Conservation (phyloP, 1,140 invertebrate genomes). For the Matsumurasca onukii region DNA sequence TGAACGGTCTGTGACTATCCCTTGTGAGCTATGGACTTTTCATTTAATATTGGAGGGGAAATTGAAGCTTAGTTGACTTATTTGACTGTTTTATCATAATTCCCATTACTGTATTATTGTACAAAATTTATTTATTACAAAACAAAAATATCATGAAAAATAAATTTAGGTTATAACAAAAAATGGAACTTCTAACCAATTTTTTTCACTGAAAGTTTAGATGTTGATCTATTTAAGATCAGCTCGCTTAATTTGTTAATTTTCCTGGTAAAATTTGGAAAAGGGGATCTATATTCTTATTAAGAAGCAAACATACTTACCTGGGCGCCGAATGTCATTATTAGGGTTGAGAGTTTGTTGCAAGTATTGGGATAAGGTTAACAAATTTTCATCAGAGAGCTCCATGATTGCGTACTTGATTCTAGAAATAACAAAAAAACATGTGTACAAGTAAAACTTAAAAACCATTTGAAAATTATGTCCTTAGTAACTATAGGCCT, state of each 20-base stretch:
- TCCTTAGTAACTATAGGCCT: too few species aligned
- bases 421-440: too few species aligned
- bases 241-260: neutral
- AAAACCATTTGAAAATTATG: too few species aligned
- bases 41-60: too few species aligned
- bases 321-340: conserved; percentile 73
- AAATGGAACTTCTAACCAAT: neutral
- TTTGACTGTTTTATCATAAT: too few species aligned
- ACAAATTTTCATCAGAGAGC: conserved; percentile 77
- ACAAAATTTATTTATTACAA: neutral
- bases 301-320: conserved; percentile 54
- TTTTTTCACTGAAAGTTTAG: neutral
- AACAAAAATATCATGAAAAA: neutral
- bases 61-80: too few species aligned
- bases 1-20: too few species aligned
- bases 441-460: too few species aligned
- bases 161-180: neutral
- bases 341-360: conserved; percentile 88
- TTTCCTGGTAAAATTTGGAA: neutral
- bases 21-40: too few species aligned
- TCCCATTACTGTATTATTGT: too few species aligned
- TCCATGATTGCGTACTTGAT: too few species aligned
- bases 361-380: conserved; percentile 78
- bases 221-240: neutral
- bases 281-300: neutral